phyloP scores from a whole-genome alignment of 30 jellyfish, hydroid and myxozoan species.

The Turritopsis dohrnii region DNA sequence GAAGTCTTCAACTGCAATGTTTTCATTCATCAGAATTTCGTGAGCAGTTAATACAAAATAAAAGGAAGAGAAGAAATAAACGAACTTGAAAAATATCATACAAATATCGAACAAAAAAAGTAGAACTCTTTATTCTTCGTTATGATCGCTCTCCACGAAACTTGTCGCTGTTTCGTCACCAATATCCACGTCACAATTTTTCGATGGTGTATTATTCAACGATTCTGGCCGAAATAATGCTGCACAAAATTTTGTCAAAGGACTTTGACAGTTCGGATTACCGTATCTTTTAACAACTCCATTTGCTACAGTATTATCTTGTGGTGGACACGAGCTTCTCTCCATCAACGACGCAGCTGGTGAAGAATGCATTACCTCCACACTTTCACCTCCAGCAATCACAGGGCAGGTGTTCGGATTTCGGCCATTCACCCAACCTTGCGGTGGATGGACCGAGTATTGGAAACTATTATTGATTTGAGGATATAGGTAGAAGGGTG shows the following conservation, averaged over 20 bases:
- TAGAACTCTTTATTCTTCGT: not conserved
- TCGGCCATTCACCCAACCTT: not conserved
- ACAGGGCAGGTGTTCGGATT: not conserved
- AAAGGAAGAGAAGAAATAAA: not conserved
- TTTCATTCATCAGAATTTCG: not conserved
- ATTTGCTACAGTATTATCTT: not conserved
- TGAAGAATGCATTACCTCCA: not conserved
- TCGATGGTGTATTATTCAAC: not conserved
- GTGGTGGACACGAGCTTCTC: not conserved
- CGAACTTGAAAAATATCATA: not conserved
- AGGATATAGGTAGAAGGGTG: constrained; percentile 1
- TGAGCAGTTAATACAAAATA: not conserved
- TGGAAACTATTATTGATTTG: not conserved
- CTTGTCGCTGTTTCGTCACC: not conserved
- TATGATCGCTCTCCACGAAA: not conserved
- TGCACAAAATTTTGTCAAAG: not conserved
- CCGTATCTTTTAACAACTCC: not conserved
- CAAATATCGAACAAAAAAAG: not conserved
- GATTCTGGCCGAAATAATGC: constrained; percentile 1
- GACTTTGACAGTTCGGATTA: not conserved
- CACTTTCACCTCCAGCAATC: not conserved
- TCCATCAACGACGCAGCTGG: not conserved
- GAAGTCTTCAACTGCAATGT: not conserved
- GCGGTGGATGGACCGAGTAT: constrained; percentile 1
- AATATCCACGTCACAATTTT: not conserved